These are phyloP conservation scores for Ciconia nigra DNA, from an alignment of 2,797 vertebrate genomes.

Conservation along the genomic window DNA sequence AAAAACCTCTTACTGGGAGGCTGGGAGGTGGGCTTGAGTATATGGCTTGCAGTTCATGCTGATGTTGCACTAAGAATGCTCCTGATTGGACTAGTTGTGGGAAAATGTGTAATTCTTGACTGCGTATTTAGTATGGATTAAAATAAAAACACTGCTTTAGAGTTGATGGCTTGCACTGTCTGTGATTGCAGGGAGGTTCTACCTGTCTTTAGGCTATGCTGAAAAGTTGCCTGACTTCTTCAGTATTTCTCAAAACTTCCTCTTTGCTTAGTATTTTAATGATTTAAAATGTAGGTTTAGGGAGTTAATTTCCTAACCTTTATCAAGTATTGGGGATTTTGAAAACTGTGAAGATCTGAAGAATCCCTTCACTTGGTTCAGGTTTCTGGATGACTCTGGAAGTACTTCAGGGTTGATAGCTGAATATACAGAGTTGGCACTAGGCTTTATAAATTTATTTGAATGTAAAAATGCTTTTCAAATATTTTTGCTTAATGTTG, in stretches of 20 bases:
- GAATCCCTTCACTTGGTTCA: not conserved
- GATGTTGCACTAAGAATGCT: not conserved
- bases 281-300: not conserved
- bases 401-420: not conserved
- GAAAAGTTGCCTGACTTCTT: not conserved
- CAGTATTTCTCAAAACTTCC: not conserved
- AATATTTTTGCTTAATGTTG: rapidly evolving
- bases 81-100: too few species aligned
- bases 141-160: not conserved
- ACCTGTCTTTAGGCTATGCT: not conserved
- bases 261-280: not conserved
- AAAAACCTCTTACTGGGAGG: not conserved
- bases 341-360: not conserved
- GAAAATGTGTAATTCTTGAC: not conserved
- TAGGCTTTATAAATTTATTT: not conserved
- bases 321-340: not conserved
- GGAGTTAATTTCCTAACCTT: not conserved
- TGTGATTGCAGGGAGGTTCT: not conserved
- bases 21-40: rapidly evolving
- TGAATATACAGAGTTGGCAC: rapidly evolving
- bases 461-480: not conserved
- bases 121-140: not conserved
- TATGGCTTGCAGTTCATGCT: rapidly evolving
- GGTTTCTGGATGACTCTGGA: not conserved
- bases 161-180: rapidly evolving